Evolutionary conservation across 1,140 invertebrate species (phyloP).

Genomic region (Brachionus sp.): DNA sequence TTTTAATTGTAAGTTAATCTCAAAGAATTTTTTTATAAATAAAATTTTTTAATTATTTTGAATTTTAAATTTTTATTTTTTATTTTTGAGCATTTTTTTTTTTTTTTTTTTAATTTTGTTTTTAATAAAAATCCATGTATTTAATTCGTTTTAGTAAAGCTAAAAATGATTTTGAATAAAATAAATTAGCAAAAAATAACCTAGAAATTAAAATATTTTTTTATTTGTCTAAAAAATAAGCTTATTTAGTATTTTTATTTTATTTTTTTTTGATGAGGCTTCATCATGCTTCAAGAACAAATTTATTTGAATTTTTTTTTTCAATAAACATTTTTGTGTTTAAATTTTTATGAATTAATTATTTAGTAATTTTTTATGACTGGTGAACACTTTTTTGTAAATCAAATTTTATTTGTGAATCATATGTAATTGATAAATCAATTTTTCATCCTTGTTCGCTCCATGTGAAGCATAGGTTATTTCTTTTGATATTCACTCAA

Average conservation of each 20-base stretch:
- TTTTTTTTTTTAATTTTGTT: no score
- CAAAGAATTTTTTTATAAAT: slow-evolving; percentile 12
- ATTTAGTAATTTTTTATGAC: no score
- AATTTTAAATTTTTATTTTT: neutral
- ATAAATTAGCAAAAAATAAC: neutral
- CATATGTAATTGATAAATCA: no score
- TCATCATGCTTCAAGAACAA: neutral
- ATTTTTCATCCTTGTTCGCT: no score
- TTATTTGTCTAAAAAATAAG: neutral
- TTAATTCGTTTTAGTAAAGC: neutral
- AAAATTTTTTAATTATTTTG: neutral
- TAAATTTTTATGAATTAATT: neutral
- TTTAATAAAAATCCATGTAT: neutral
- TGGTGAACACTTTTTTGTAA: no score
- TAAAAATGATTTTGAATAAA: neutral
- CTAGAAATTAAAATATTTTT: neutral
- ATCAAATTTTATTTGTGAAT: no score
- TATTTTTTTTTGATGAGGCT: neutral
- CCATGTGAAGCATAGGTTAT: no score
- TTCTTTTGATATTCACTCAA: no score
- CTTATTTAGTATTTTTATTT: neutral
- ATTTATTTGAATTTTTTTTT: neutral
- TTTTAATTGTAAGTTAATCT: slow-evolving; percentile 27
- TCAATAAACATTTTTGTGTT: neutral
- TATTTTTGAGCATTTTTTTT: neutral